Percentiles rank a stretch among this genome's conserved stretches.
Evolutionary conservation across 2,888 invertebrate genomes (phyloP).

Genomic region (Clanis bilineata): DNA sequence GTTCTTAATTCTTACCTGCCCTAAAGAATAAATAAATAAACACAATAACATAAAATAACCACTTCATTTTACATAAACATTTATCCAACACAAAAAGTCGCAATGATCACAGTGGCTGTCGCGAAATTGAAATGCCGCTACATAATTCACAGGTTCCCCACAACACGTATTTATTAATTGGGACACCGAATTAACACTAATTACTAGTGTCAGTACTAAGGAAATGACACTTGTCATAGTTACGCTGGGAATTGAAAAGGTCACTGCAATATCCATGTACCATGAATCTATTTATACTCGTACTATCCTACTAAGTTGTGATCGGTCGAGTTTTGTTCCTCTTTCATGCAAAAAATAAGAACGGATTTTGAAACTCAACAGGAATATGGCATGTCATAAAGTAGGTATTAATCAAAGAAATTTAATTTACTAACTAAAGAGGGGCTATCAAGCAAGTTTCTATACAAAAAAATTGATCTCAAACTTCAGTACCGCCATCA

Average conservation of each 20-base stretch:
- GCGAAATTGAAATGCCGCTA: constrained; percentile 4
- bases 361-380: no score
- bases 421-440: no score
- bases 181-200: constrained; percentile 39
- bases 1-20: constrained; percentile 47
- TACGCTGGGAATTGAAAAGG: constrained; percentile 45
- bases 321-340: no score
- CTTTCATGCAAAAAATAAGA: no score
- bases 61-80: constrained; percentile 53
- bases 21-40: constrained; percentile 59
- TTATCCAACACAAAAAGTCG: not conserved
- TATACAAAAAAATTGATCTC: no score
- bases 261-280: constrained; percentile 26
- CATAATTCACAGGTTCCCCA: not conserved
- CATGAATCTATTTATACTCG: not conserved
- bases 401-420: no score
- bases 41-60: constrained; percentile 57
- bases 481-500: no score
- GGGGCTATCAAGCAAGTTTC: no score
- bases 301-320: not conserved
- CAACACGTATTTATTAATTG: constrained; percentile 31
- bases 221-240: constrained; percentile 38
- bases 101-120: not conserved
- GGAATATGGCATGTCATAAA: no score
- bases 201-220: constrained; percentile 41